These are phyloP conservation scores for Dendrolimus punctatus DNA, from an alignment of 1,140 invertebrate species.

Conservation along the genomic window DNA sequence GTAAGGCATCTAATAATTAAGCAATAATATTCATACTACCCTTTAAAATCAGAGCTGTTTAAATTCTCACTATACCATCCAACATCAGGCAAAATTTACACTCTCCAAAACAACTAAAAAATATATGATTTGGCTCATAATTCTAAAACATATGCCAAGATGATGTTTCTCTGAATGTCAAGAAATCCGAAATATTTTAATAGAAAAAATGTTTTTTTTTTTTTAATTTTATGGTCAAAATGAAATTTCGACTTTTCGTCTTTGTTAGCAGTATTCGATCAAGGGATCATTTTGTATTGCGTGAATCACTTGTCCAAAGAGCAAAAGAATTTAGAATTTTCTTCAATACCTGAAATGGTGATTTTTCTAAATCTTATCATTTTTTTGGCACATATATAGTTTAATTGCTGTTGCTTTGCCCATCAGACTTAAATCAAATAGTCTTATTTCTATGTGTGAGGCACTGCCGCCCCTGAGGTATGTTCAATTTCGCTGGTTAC, in stretches of 20 bases:
- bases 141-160: constrained; percentile 50
- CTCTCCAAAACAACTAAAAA: constrained; percentile 31
- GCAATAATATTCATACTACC: constrained; percentile 35
- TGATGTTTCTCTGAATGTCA: constrained; percentile 24
- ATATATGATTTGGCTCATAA: constrained; percentile 56
- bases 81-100: constrained; percentile 35
- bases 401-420: constrained; percentile 16
- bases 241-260: constrained; percentile 6
- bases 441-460: constrained; percentile 47
- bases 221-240: constrained; percentile 7
- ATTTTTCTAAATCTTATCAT: constrained; percentile 11
- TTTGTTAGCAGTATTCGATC: constrained; percentile 1
- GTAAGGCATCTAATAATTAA: constrained; percentile 47
- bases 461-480: constrained; percentile 55
- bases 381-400: constrained; percentile 51
- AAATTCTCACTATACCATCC: constrained; percentile 37
- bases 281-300: constrained; percentile 5
- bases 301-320: constrained; percentile 13
- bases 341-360: constrained; percentile 5
- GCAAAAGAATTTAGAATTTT: constrained; percentile 14
- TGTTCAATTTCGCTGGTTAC: constrained; percentile 35
- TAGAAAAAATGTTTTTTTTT: constrained; percentile 4
- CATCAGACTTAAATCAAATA: constrained; percentile 36
- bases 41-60: constrained; percentile 27
- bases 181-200: constrained; percentile 18